Evolutionary conservation across 35 echinoderm and acorn worm species (phyloP).

Genomic region (Nesometra sesokonis): DNA sequence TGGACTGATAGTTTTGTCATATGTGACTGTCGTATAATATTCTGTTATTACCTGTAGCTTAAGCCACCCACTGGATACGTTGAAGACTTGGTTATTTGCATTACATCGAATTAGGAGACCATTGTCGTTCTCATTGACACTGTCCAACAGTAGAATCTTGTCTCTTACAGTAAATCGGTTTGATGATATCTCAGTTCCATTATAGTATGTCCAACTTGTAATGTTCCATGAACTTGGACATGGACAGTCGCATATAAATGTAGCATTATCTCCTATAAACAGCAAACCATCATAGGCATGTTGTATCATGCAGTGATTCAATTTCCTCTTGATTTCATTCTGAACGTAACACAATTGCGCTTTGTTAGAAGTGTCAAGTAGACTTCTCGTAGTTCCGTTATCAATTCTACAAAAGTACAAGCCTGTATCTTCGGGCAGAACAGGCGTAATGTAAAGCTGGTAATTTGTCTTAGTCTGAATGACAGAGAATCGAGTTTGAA

Average conservation of each 20-base stretch:
- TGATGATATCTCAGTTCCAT: neutral
- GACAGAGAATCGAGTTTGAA: neutral
- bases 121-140: neutral
- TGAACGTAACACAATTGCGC: neutral
- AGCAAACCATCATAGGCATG: neutral
- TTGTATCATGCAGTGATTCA: neutral
- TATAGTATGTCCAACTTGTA: neutral
- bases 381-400: neutral
- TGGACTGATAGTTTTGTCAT: too few relatives aligned
- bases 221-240: neutral
- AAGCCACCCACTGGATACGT: neutral
- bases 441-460: neutral
- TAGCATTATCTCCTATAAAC: neutral
- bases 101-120: neutral
- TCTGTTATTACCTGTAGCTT: neutral
- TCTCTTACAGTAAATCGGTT: neutral
- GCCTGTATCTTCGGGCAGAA: neutral
- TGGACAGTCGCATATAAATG: neutral
- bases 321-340: neutral
- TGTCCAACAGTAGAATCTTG: neutral
- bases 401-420: neutral
- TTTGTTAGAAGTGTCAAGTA: neutral
- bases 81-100: neutral
- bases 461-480: neutral
- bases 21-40: neutral